Conservation (phyloP, 1,140 invertebrate genomes). For the Palaemon carinicauda region DNA sequence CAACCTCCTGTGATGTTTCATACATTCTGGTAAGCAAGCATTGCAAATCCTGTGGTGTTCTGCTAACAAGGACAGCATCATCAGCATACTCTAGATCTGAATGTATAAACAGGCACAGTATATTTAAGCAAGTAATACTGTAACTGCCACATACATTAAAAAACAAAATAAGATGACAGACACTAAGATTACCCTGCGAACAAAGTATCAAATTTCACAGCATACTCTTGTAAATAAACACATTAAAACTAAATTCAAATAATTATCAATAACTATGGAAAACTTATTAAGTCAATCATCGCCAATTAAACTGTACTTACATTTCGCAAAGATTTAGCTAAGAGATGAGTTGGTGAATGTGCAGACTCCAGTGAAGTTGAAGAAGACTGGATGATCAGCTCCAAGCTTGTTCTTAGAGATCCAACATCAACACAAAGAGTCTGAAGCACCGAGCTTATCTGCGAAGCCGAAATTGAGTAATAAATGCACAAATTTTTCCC, state of each 20-base stretch:
- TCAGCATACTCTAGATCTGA: too few species aligned
- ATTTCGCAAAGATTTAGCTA: conserved; percentile 68
- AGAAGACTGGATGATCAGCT: conserved; percentile 68
- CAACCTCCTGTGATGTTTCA: too few species aligned
- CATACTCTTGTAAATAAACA: too few species aligned
- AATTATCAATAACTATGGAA: not conserved
- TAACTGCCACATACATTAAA: too few species aligned
- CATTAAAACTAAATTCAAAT: not conserved
- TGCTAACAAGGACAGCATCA: too few species aligned
- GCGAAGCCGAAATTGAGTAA: not conserved
- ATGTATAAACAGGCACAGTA: too few species aligned
- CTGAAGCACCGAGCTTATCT: conserved; percentile 69
- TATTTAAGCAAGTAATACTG: too few species aligned
- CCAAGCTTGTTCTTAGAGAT: conserved; percentile 69
- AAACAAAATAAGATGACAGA: not conserved
- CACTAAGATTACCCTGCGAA: too few species aligned
- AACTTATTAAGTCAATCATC: not conserved
- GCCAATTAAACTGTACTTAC: conserved; percentile 61
- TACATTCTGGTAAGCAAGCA: too few species aligned
- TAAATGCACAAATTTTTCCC: too few species aligned
- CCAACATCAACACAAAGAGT: conserved; percentile 67
- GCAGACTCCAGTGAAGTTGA: conserved; percentile 62
- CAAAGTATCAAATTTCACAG: too few species aligned
- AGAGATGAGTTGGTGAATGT: conserved; percentile 62
- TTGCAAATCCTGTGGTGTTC: too few species aligned